phyloP scores from a whole-genome alignment of 2,888 invertebrate species.

The Mimas tiliae region DNA sequence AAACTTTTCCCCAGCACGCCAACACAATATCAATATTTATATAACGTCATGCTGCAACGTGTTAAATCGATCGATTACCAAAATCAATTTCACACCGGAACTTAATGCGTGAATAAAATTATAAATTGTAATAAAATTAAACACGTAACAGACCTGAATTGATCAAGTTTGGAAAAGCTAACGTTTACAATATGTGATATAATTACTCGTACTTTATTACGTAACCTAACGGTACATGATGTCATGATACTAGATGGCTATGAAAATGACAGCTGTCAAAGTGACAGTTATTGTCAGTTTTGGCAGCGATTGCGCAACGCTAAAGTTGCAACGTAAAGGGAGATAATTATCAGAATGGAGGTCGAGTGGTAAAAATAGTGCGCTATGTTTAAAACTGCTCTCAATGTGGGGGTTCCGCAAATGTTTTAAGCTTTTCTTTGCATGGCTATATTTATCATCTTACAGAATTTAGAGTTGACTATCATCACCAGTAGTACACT shows the following conservation, averaged over 20 bases:
- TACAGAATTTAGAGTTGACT: neutral
- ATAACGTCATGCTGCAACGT: conserved; percentile 20
- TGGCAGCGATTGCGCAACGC: conserved; percentile 66
- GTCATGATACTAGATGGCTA: conserved; percentile 9
- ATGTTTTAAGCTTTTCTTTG: conserved; percentile 17
- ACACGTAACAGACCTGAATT: conserved; percentile 54
- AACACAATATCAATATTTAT: conserved; percentile 20
- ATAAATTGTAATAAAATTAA: conserved; percentile 60
- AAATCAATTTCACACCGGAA: conserved; percentile 62
- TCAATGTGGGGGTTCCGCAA: conserved; percentile 25
- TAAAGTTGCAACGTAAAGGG: conserved; percentile 64
- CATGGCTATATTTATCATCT: conserved; percentile 8
- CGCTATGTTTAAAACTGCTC: conserved; percentile 28
- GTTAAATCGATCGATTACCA: conserved; percentile 43
- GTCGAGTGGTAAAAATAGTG: conserved; percentile 25
- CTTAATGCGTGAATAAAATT: conserved; percentile 60
- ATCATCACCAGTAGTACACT: neutral
- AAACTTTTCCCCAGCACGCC: neutral
- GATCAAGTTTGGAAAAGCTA: neutral
- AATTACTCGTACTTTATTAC: conserved; percentile 18
- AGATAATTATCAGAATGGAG: conserved; percentile 54
- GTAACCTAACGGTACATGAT: conserved; percentile 19
- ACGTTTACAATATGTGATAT: conserved; percentile 2
- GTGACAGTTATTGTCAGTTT: conserved; percentile 55
- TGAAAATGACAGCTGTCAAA: conserved; percentile 26